A percentile compares a stretch with the other conserved stretches of the same genome.
These are phyloP conservation scores for Amiota communis DNA, from an alignment of 2,888 invertebrate genomes.

Conservation along the genomic window DNA sequence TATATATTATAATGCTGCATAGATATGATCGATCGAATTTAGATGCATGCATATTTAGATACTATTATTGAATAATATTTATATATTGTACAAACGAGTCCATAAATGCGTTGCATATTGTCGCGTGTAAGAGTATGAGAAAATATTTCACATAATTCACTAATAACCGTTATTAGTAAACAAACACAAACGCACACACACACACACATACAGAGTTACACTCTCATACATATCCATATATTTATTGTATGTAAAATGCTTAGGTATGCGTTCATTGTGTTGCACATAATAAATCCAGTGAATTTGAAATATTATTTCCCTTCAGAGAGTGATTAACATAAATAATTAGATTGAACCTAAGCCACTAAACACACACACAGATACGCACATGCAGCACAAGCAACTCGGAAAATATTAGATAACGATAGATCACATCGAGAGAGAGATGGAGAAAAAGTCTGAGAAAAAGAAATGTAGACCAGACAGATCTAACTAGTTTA, in stretches of 20 bases:
- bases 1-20: too few species aligned
- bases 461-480: background rate
- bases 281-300: constrained; percentile 47
- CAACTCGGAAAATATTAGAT: background rate
- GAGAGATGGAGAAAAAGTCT: constrained; percentile 6
- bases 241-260: background rate
- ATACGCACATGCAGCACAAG: background rate
- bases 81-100: too few species aligned
- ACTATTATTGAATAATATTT: background rate
- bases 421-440: background rate
- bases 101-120: background rate
- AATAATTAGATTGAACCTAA: constrained; percentile 61
- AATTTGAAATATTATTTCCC: constrained; percentile 59
- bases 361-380: constrained; percentile 33
- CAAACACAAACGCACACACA: background rate
- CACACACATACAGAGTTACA: constrained; percentile 5
- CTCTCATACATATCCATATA: background rate
- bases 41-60: too few species aligned
- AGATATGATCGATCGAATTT: too few species aligned
- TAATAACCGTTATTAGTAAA: constrained; percentile 12
- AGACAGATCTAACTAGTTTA: background rate
- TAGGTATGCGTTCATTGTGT: background rate
- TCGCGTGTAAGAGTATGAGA: background rate
- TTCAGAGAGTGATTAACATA: constrained; percentile 65
- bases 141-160: background rate